Evolutionary conservation across 2,113 vertebrate species (phyloP).

Genomic region (Gymnocephalus cernua): DNA sequence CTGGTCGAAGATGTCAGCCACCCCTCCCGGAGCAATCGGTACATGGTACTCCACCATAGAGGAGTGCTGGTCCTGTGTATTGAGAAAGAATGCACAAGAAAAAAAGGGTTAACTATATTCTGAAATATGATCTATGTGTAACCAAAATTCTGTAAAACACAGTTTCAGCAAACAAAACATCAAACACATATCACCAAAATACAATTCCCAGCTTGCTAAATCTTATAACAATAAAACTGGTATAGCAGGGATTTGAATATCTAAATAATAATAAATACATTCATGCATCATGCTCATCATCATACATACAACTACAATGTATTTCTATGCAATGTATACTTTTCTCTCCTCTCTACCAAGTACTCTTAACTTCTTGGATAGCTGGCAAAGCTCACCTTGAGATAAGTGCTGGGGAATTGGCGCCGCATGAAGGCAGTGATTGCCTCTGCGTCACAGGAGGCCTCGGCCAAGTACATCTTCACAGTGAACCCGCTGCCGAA

Average conservation of each 20-base stretch:
- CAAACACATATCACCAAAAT: neutral
- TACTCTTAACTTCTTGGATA: constrained; percentile 9
- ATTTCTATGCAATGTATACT: neutral
- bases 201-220: neutral
- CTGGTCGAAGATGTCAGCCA: constrained; percentile 94
- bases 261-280: neutral
- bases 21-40: constrained; percentile 91
- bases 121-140: neutral
- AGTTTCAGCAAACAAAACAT: neutral
- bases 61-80: constrained; percentile 90
- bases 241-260: neutral
- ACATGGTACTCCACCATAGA: constrained; percentile 93
- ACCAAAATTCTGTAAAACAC: neutral
- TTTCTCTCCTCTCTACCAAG: constrained; percentile 23
- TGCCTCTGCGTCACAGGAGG: constrained; percentile 81
- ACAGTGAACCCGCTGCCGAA: constrained; percentile 98
- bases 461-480: constrained; percentile 93
- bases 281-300: no score
- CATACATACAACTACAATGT: neutral
- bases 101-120: constrained; percentile 28
- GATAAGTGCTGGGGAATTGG: constrained; percentile 91
- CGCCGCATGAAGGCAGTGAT: constrained; percentile 93
- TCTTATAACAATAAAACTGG: neutral
- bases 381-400: constrained; percentile 88
- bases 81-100: constrained; percentile 33